Evolutionary conservation across 1,140 invertebrate genomes (phyloP), one percentile per base, ranked within the genome.

Genomic region (Macrosteles quadrilineatus): DNA sequence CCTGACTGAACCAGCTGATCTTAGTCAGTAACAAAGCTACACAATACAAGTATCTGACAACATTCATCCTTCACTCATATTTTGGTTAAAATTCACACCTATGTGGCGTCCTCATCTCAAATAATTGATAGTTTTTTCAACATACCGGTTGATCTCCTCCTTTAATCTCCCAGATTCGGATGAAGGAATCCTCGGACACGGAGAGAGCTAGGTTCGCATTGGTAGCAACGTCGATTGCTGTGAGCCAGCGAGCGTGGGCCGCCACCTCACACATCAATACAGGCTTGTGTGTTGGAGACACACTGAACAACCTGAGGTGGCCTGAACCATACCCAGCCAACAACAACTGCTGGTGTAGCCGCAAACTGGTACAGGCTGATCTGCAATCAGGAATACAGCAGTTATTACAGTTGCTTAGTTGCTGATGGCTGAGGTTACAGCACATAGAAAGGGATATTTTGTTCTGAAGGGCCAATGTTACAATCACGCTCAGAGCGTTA

Each of bases 181-280:
- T 77, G 76, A 79, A 82, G 2, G 83, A 79, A 73, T 85, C 83
- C 71, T 84, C 83, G 40, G 80, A 80, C 6, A 80, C 78, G 9
- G 81, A 80, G 1, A 84, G 57, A 63, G 84, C 76, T 64, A 79
- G 67, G 12, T 83, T 83, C 36, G 73, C 74, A 23, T 80, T 76
- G 30, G 71, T 70, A 0, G 83, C 80, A 27, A 85, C 69, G 72
- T 84, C 81, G 19, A 85, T 57, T 4, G 80, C 77, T 67, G 82
- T 84, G 25, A 85, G 80, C 74, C 78, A 78, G 32, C 79, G 73
- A 43, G 82, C 82, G 75, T 85, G 84, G 30, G 82, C 84, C 40
- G 78, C 76, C 9, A 83, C 78, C 70, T 84, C 83, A 14, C 80
- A 77, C 1, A 77, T 63, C 1, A 83, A 67, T 29, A 78, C 65